Base-by-base conservation (phyloP, 2,113 vertebrate genomes). In the Sardina pilchardus region DNA sequence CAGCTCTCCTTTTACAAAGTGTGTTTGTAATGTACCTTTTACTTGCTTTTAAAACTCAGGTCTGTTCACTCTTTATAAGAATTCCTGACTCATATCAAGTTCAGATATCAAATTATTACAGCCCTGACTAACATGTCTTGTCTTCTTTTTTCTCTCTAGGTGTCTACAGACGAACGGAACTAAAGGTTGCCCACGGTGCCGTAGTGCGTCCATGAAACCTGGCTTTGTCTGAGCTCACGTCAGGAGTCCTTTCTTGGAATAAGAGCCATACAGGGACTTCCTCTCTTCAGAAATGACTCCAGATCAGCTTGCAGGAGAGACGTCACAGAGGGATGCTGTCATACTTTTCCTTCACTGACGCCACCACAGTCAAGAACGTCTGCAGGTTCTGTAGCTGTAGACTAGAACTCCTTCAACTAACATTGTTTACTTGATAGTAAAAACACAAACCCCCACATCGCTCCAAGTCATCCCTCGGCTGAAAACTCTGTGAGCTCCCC, bases 151-250 rank as follows among this genome's bases (percentile, higher is more conserved):
- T 85, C 34, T 85, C 83, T 88, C 48, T 91, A 99, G 98, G 94
- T 99, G 98, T 93, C 95, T 99, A 30, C 97, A 99, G 93, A 97
- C 95, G 84, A 97, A 96, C 0, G 96, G 97, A 87, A 96, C 96
- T 4, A 96, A 96, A 63, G 97, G 97, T 53, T 99, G 98, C 90
- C 97, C 98, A 42, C 98, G 97, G 88, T 99, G 98, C 89, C 96
- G 96, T 85, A 97, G 97, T 81, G 94, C 95, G 2, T 97, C 98
- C 59, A 94, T 99, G 95, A 99, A 99, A 91, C 98, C 98, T 0
- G 97, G 98, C 82, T 99, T 98, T 82, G 98, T 99, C 91, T 99
- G 96, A 98, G 85, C 47, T 75, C 39, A 50, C 36, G 1, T 21
- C 21, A 19, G 5, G 42, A 50, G 9, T 80, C 17, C 81, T 42